Evolutionary conservation across 1,140 invertebrate species (phyloP).

Genomic region (Portunus trituberculatus): DNA sequence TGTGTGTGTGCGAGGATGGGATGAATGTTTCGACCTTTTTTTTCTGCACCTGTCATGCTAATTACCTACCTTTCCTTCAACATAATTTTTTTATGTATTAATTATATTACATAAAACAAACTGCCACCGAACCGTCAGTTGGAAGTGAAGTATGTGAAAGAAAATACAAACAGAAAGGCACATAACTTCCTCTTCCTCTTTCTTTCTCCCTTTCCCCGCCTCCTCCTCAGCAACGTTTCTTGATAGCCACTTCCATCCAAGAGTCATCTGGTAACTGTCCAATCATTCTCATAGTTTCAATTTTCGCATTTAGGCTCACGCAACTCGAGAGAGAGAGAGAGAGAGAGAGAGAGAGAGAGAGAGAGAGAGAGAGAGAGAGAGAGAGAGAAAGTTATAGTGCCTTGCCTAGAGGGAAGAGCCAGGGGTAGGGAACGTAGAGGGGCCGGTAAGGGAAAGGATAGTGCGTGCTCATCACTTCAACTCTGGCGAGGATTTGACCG

Average conservation of each 20-base stretch:
- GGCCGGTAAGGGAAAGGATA: not conserved
- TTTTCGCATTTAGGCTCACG: not conserved
- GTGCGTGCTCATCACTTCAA: slow-evolving; percentile 38
- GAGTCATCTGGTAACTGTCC: not conserved
- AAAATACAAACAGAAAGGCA: not conserved
- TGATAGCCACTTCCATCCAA: not conserved
- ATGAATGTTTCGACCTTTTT: not conserved
- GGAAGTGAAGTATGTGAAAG: not conserved
- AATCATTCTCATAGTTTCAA: not conserved
- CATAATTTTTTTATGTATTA: not conserved
- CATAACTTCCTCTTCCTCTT: not conserved
- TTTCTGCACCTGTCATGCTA: slow-evolving; percentile 1
- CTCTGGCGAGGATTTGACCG: slow-evolving; percentile 36
- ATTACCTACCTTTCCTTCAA: slow-evolving; percentile 10
- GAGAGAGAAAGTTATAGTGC: not conserved
- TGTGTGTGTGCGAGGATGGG: slow-evolving; percentile 26
- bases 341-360: slow-evolving; percentile 20
- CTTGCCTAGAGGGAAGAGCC: not conserved
- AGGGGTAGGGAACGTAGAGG: not conserved
- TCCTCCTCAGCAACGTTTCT: not conserved
- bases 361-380: slow-evolving; percentile 14
- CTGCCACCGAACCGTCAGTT: not conserved
- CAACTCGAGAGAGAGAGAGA: not conserved
- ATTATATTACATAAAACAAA: not conserved
- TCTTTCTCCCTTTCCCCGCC: not conserved